Conservation (phyloP, 2,797 vertebrate species). For the Aselliscus stoliczkanus region DNA sequence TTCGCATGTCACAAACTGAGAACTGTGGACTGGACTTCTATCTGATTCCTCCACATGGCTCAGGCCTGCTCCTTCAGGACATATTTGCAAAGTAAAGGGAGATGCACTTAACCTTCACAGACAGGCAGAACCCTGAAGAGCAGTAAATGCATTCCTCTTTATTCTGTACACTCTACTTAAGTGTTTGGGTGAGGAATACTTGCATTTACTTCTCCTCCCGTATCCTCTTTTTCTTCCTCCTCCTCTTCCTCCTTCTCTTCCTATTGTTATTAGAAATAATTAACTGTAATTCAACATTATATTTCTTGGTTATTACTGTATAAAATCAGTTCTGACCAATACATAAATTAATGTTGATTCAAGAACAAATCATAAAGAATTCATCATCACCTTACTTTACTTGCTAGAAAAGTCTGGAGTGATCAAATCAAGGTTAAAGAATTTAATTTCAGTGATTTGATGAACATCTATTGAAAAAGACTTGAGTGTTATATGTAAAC, state of each 20-base stretch:
- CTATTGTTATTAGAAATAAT: background rate
- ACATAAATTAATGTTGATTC: background rate
- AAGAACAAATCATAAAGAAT: background rate
- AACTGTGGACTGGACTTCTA: background rate
- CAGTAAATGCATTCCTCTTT: background rate
- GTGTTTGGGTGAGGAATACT: background rate
- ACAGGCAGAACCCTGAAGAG: background rate
- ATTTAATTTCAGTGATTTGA: background rate
- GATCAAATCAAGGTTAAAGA: background rate
- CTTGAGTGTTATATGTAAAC: background rate
- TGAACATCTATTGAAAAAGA: background rate
- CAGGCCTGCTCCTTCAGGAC: background rate
- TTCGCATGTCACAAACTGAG: background rate
- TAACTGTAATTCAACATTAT: background rate
- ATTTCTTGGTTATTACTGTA: background rate
- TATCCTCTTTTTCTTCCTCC: background rate
- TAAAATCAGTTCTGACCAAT: background rate
- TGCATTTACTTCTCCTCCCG: background rate
- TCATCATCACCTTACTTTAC: background rate
- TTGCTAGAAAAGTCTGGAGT: background rate
- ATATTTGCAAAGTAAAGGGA: background rate
- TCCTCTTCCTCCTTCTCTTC: background rate
- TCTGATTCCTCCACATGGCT: background rate
- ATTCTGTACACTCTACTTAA: background rate
- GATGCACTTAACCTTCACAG: background rate